A percentile compares a stretch with the other conserved stretches of the same genome.
phyloP scores from a whole-genome alignment of 2,888 invertebrate genomes.

The Aphidius colemani region DNA sequence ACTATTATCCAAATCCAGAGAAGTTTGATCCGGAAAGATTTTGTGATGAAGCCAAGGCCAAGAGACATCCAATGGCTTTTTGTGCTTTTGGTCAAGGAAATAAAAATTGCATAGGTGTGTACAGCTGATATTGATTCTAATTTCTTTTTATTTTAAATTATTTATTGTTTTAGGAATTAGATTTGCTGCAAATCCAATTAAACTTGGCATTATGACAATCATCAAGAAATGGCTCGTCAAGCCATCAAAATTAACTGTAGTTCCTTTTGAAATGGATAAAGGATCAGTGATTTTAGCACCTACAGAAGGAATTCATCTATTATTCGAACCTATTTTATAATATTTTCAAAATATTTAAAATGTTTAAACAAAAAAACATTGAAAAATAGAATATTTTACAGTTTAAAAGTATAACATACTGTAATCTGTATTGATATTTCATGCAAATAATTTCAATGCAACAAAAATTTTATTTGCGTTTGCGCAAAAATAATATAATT shows the following conservation, averaged over 20 bases:
- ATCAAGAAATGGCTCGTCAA: conserved; percentile 51
- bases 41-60: conserved; percentile 33
- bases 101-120: conserved; percentile 50
- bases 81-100: conserved; percentile 51
- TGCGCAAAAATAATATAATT: too few relatives aligned
- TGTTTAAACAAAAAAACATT: too few relatives aligned
- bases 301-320: conserved; percentile 44
- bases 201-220: conserved; percentile 52
- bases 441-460: too few relatives aligned
- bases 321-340: too few relatives aligned
- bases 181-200: conserved; percentile 52
- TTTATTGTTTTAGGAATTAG: conserved; percentile 13
- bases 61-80: conserved; percentile 42
- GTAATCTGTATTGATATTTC: too few relatives aligned
- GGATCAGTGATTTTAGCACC: conserved; percentile 41
- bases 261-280: conserved; percentile 42
- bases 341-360: too few relatives aligned
- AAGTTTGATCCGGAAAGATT: conserved; percentile 47
- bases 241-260: conserved; percentile 47
- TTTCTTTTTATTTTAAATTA: too few relatives aligned
- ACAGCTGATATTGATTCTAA: background rate
- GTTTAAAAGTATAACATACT: too few relatives aligned
- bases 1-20: conserved; percentile 41
- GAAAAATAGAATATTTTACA: too few relatives aligned
- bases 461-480: too few relatives aligned